phyloP scores from a whole-genome alignment of 2,888 invertebrate genomes.

The Hirtodrosophila alboralis region DNA sequence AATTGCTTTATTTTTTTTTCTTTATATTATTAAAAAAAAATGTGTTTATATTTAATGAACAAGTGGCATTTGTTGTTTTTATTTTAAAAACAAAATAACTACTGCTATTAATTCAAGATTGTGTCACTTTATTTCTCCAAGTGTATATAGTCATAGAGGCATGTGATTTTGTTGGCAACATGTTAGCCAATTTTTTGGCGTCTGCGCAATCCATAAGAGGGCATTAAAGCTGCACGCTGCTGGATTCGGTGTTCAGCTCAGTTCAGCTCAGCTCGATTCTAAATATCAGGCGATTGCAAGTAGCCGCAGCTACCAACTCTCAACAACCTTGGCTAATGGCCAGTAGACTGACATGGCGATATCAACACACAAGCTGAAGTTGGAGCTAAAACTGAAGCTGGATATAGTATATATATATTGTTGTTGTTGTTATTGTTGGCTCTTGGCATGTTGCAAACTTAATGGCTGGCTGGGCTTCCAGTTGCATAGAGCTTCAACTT shows the following conservation, averaged over 20 bases:
- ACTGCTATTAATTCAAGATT: too few species aligned
- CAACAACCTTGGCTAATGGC: constrained; percentile 79
- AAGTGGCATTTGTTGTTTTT: too few species aligned
- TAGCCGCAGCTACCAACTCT: constrained; percentile 48
- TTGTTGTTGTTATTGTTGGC: constrained; percentile 10
- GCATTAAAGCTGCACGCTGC: constrained; percentile 52
- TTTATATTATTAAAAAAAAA: too few species aligned
- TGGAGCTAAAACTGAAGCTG: constrained; percentile 15
- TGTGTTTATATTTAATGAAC: too few species aligned
- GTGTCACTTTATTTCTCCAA: too few species aligned
- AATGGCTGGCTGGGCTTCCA: constrained; percentile 64
- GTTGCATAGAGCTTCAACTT: constrained; percentile 17
- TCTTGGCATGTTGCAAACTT: constrained; percentile 63
- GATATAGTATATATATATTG: too few species aligned
- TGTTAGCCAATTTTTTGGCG: constrained; percentile 73
- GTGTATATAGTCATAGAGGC: constrained; percentile 6
- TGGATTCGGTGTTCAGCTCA: constrained; percentile 19
- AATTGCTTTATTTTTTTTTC: too few species aligned
- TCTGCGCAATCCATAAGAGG: constrained; percentile 76
- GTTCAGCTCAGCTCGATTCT: constrained; percentile 63
- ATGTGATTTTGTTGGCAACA: constrained; percentile 56
- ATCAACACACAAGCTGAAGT: constrained; percentile 48
- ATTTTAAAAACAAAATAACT: too few species aligned
- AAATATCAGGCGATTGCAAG: constrained; percentile 74
- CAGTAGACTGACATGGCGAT: constrained; percentile 71